Evolutionary conservation across 2,113 vertebrate genomes (phyloP).

Genomic region (Leuciscus idus): DNA sequence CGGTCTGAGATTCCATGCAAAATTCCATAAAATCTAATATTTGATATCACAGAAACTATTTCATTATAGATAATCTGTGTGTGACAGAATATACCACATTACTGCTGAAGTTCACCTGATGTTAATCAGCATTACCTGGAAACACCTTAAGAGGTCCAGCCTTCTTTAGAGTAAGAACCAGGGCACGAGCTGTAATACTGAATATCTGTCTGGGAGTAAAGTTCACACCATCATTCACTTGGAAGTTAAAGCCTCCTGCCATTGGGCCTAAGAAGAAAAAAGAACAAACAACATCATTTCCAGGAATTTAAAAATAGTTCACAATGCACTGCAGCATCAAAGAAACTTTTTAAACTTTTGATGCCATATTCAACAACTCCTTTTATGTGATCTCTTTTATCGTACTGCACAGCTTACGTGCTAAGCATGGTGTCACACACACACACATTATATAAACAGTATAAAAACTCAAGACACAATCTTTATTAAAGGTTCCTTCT

Average conservation of each 20-base stretch:
- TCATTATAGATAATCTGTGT: neutral
- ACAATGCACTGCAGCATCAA: neutral
- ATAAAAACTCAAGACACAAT: neutral
- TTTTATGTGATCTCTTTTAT: neutral
- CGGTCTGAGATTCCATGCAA: neutral
- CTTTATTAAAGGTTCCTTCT: neutral
- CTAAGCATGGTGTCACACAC: no score
- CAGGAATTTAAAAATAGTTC: neutral
- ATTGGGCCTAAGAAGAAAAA: slow-evolving; percentile 77
- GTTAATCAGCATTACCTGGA: slow-evolving; percentile 78
- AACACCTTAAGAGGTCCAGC: slow-evolving; percentile 83
- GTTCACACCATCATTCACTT: slow-evolving; percentile 90
- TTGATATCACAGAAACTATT: neutral
- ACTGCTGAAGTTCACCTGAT: neutral
- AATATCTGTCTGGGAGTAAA: slow-evolving; percentile 86
- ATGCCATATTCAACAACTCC: neutral
- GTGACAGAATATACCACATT: neutral
- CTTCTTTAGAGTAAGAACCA: slow-evolving; percentile 80
- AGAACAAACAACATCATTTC: neutral
- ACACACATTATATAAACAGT: no score
- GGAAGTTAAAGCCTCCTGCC: slow-evolving; percentile 91
- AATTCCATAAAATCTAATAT: neutral
- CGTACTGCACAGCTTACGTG: neutral
- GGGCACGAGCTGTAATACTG: slow-evolving; percentile 80
- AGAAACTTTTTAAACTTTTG: neutral